Evolutionary conservation across 2,113 vertebrate species (phyloP), one percentile per base, ranked within the genome.

Genomic region (Leptocoma aspasia): DNA sequence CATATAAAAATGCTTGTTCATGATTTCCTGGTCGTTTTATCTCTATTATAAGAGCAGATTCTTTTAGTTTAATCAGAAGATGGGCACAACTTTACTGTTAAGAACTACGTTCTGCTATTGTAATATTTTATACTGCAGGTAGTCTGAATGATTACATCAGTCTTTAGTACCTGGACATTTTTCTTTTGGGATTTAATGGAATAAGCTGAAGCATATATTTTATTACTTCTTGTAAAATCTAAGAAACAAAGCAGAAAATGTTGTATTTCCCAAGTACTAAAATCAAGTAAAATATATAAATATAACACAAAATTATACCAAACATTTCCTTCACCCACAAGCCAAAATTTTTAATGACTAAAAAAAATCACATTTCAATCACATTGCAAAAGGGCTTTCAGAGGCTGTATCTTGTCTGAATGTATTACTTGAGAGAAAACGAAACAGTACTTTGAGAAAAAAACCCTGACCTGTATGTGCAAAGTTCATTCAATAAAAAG

Each of bases 401-500:
- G 35, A 53, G 12, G 7, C 17, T 82, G 8, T 63, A 71, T 81
- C 33, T 81, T 92, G 41, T 45, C 68, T 79, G 35, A 82, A 64
- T 49, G 4, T 26, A n/a, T 52, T 82, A 37, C 28, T 79, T 85
- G 44, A 88, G 42, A 90, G 35, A 61, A 24, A 26, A 66, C 9
- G 35, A 56, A 84, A 64, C 8, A 42, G 8, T 37, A 71, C 9
- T 53, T 89, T 41, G 33, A 27, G 6, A 71, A 35, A 45, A 89
- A 52, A n/a, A 0, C 0, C 1, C 3, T 63, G 39, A 91, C 19
- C 50, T 35, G 10, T 54, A 53, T 77, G 75, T 88, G 20, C 12
- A 81, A 90, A 73, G 24, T 75, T 94, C 39, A 77, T 59, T 39
- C 52, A 70, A 61, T 44, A 80, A 69, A 85, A 94, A 83, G 16